Conservation (phyloP, 1,140 invertebrate genomes). For the Radopholus similis region DNA sequence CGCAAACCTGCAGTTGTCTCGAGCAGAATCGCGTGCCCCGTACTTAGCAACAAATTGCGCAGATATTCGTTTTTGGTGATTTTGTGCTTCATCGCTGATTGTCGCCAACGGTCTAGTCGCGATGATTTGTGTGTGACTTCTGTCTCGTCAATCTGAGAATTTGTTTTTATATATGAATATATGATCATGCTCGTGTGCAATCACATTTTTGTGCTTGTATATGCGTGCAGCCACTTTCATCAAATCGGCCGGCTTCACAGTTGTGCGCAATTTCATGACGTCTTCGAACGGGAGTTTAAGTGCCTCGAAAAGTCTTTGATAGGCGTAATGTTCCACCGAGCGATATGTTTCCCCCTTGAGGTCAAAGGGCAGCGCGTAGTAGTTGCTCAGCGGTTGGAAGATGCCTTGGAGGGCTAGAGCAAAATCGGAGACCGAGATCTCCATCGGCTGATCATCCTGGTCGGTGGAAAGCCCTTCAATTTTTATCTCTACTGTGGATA, state of each 20-base stretch:
- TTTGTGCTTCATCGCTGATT: constrained; percentile 60
- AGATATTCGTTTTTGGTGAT: constrained; percentile 51
- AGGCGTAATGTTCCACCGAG: constrained; percentile 59
- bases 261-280: constrained; percentile 56
- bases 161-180: background rate
- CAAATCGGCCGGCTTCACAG: constrained; percentile 47
- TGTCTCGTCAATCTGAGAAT: constrained; percentile 39
- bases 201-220: constrained; percentile 37
- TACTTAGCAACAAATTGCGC: constrained; percentile 52
- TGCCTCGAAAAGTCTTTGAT: constrained; percentile 56
- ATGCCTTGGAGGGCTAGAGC: constrained; percentile 50
- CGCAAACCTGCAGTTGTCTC: constrained; percentile 29
- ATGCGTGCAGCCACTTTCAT: constrained; percentile 42
- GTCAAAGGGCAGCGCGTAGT: constrained; percentile 49
- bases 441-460: constrained; percentile 39
- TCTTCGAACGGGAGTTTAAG: constrained; percentile 48
- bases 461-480: constrained; percentile 46
- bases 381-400: constrained; percentile 56
- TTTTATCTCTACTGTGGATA: constrained; percentile 26
- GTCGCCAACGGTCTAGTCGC: constrained; percentile 55
- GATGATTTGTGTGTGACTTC: constrained; percentile 43
- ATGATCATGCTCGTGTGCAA: no score
- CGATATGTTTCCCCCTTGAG: constrained; percentile 48
- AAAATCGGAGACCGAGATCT: constrained; percentile 46
- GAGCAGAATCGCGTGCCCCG: constrained; percentile 52